Evolutionary conservation across 2,113 vertebrate genomes (phyloP).

Genomic region (Alligator mississippiensis): DNA sequence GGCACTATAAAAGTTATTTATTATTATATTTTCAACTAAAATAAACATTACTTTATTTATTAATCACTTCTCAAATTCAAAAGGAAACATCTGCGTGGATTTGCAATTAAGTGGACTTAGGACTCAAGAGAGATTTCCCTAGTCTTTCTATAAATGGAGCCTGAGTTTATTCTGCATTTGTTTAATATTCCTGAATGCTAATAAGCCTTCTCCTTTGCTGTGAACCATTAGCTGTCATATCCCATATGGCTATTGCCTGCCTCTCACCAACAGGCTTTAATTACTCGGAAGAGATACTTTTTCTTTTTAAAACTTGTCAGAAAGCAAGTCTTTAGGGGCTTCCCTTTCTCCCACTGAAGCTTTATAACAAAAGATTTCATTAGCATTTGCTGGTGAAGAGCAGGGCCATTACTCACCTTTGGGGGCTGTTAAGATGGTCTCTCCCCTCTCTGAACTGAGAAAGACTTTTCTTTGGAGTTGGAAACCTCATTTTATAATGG

Average conservation of each 20-base stretch:
- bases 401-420: neutral
- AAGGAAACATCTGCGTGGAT: constrained; percentile 67
- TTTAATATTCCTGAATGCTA: constrained; percentile 1
- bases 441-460: neutral
- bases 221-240: rapidly evolving
- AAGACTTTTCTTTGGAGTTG: neutral
- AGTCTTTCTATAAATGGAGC: constrained; percentile 20
- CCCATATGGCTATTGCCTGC: neutral
- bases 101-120: constrained; percentile 42
- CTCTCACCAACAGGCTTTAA: neutral
- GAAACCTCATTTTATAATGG: neutral
- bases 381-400: neutral
- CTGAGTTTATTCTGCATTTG: constrained; percentile 9
- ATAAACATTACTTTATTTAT: constrained; percentile 63
- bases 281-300: neutral
- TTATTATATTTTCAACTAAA: constrained; percentile 42
- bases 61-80: constrained; percentile 65
- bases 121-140: constrained; percentile 45
- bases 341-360: neutral
- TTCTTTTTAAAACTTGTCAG: neutral
- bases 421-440: neutral
- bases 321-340: neutral
- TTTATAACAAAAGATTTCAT: neutral
- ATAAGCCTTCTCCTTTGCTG: neutral
- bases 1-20: neutral